Evolutionary conservation across 2,888 invertebrate species (phyloP).

Genomic region (Tipula lateralis): DNA sequence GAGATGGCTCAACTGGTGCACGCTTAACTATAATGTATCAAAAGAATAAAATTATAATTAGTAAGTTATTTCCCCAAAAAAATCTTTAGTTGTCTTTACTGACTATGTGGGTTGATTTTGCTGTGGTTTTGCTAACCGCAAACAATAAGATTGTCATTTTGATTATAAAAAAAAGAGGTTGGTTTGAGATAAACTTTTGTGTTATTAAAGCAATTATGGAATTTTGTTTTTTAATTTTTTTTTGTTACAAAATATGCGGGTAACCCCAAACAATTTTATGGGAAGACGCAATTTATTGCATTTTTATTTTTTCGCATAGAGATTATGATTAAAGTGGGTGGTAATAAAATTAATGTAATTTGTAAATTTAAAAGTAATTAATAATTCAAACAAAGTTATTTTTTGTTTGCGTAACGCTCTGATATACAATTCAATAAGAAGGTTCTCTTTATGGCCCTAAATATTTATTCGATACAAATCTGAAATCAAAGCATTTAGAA

Average conservation of each 20-base stretch:
- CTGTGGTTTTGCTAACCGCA: background rate
- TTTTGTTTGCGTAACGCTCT: too few relatives aligned
- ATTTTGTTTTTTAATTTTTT: background rate
- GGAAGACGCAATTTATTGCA: background rate
- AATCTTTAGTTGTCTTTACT: background rate
- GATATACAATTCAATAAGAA: too few relatives aligned
- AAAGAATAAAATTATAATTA: background rate
- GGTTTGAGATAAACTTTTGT: background rate
- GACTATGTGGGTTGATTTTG: background rate
- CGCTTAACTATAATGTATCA: conserved; percentile 33
- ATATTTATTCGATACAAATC: too few relatives aligned
- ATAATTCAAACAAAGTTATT: too few relatives aligned
- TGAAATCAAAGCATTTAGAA: too few relatives aligned
- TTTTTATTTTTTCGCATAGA: too few relatives aligned
- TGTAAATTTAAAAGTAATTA: too few relatives aligned
- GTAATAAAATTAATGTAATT: too few relatives aligned
- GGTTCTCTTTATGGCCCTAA: too few relatives aligned
- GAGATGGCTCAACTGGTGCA: conserved; percentile 27
- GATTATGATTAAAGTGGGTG: too few relatives aligned
- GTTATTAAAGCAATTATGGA: background rate
- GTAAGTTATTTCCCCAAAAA: background rate
- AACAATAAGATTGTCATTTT: background rate
- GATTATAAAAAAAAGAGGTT: background rate
- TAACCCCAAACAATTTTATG: background rate
- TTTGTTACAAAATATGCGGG: background rate